Conservation (phyloP, 1,140 invertebrate species). For the Hyphantria cunea region DNA sequence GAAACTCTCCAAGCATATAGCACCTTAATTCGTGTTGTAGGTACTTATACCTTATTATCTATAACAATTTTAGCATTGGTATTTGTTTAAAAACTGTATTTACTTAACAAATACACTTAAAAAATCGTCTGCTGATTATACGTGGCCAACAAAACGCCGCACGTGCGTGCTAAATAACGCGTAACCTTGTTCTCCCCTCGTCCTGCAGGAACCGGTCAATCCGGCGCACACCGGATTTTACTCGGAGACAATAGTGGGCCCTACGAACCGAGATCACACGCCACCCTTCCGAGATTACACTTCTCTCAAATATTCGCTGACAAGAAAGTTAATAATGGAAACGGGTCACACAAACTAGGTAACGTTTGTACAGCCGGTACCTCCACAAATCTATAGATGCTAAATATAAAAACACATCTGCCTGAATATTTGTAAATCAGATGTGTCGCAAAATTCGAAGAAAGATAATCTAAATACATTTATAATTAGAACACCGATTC, state of each 20-base stretch:
- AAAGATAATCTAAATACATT: background rate
- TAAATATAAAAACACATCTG: background rate
- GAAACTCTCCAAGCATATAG: constrained; percentile 16
- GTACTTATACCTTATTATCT: too few species aligned
- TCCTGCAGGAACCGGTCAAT: constrained; percentile 52
- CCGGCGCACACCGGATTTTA: constrained; percentile 40
- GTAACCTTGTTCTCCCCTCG: constrained; percentile 60
- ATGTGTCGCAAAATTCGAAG: constrained; percentile 1
- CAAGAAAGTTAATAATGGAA: constrained; percentile 31
- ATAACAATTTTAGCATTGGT: too few species aligned
- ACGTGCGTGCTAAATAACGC: constrained; percentile 50
- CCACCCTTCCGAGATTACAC: constrained; percentile 10
- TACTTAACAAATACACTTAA: too few species aligned
- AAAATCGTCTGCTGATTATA: too few species aligned
- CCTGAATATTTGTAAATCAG: constrained; percentile 8
- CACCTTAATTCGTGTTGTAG: too few species aligned
- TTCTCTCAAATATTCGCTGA: constrained; percentile 9
- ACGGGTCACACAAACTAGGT: constrained; percentile 29
- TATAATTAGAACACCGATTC: background rate
- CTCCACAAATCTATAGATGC: constrained; percentile 17
- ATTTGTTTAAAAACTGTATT: too few species aligned
- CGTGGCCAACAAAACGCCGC: too few species aligned
- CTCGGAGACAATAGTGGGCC: constrained; percentile 40
- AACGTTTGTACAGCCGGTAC: constrained; percentile 9
- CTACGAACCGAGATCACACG: constrained; percentile 30